Base-by-base conservation (phyloP, 2,888 invertebrate species). In the Macrosoma leucophasiata region DNA sequence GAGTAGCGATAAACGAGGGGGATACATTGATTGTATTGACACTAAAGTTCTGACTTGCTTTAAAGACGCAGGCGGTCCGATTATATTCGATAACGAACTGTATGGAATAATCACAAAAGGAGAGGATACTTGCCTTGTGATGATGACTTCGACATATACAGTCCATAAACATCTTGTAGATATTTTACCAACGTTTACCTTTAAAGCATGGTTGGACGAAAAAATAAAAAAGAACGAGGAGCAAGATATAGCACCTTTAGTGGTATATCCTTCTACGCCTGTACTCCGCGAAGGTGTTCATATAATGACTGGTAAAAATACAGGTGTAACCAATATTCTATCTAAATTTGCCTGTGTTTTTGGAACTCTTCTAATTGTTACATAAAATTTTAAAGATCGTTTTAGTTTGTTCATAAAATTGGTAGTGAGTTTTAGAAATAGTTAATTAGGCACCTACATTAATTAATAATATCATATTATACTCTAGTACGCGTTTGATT, bases 1-100 rank as follows among this genome's bases (percentile, higher is more conserved):
- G 39, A 41, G 37, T 4, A 47, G 51, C 29, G 57, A 64, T 11
- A 18, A 41, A 29, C 32, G 69, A 10, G 53, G 36, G 41, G 67
- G 58, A 7, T 77, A 58, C 45, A 61, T 81, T 46, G 82, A 81
- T 41, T 84, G 82, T 36, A 55, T 81, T 13, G 77, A 81, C 31
- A 75, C 78, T 1, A 81, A 76, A 51, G 55, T 72, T n/a, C 35
- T 45, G 1, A 73, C 73, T 1, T 84, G 82, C 52, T 84, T 74
- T 42, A 76, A 57, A 57, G 82, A 84, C 33, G 54, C 56, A 7
- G 82, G 82, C 24, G 79, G 81, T 1, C 79, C 82, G 6, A 64
- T 58, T 5, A 52, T 82, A 39, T 62, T 61, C 39, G 60, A 68
- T 32, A 64, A 75, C 44, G 68, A 77, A 56, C 57, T 84, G 3